Percentiles rank a stretch among this genome's conserved stretches.
Conservation (phyloP, 2,888 invertebrate genomes). For the Pseudococcus longispinus region DNA sequence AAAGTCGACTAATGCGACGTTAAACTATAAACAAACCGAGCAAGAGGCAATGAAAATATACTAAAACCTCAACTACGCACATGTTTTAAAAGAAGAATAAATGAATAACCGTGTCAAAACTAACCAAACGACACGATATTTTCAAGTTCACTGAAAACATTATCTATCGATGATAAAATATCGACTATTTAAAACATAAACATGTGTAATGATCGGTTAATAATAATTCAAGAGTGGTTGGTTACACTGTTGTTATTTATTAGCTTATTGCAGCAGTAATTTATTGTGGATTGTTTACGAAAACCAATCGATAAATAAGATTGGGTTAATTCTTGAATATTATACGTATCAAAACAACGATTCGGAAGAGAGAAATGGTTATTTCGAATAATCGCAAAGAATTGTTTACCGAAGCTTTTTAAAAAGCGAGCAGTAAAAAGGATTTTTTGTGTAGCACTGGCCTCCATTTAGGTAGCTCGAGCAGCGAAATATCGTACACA, state of each 20-base stretch:
- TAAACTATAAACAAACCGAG: not conserved
- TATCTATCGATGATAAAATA: not conserved
- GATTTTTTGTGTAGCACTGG: not conserved
- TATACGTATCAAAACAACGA: not conserved
- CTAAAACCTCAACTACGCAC: not conserved
- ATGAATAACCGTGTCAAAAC: not conserved
- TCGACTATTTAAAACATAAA: not conserved
- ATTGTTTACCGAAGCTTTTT: not conserved
- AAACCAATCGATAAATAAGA: not conserved
- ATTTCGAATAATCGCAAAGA: not conserved
- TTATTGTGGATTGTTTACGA: not conserved
- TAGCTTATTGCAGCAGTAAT: not conserved
- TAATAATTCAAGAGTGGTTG: not conserved
- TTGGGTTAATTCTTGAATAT: not conserved
- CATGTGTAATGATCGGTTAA: not conserved
- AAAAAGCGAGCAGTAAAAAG: not conserved
- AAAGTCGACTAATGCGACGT: not conserved
- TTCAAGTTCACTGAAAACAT: conserved; percentile 14
- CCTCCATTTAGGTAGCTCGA: not conserved
- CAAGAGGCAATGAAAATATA: not conserved
- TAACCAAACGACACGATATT: not conserved
- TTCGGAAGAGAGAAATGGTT: not conserved
- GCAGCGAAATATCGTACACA: not conserved
- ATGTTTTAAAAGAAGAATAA: not conserved
- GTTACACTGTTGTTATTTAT: too few species aligned